A percentile compares a stretch with the other conserved stretches of the same genome.
These are phyloP conservation scores for Struthio camelus DNA, from an alignment of 2,113 vertebrate genomes.

Conservation along the genomic window DNA sequence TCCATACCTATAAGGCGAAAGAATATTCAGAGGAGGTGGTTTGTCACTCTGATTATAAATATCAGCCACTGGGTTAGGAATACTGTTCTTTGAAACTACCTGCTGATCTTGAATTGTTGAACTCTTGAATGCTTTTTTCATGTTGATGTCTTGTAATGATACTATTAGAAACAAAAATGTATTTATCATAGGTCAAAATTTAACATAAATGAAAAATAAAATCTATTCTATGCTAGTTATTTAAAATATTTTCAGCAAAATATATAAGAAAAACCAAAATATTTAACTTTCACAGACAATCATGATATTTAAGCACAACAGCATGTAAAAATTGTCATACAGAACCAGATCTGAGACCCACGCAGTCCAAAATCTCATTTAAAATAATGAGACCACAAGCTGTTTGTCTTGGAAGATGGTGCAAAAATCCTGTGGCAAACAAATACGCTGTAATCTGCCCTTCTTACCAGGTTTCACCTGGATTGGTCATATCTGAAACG, in stretches of 20 bases:
- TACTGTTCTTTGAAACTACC: conserved; percentile 95
- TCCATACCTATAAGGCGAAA: conserved; percentile 88
- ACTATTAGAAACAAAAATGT: conserved; percentile 75
- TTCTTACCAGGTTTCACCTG: not conserved
- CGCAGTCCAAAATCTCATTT: not conserved
- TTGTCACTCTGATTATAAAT: conserved; percentile 95
- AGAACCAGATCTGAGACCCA: not conserved
- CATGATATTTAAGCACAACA: not conserved
- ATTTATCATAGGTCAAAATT: not conserved
- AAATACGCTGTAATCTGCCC: not conserved
- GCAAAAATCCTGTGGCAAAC: not conserved
- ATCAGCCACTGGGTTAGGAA: conserved; percentile 90
- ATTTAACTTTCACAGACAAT: not conserved
- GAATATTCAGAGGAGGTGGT: conserved; percentile 93
- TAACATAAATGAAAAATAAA: not conserved
- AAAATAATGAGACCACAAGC: not conserved
- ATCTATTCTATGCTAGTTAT: not conserved
- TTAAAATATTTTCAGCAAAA: not conserved
- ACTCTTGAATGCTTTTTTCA: conserved; percentile 98
- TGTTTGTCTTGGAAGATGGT: not conserved
- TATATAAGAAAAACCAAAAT: not conserved
- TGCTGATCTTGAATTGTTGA: conserved; percentile 96
- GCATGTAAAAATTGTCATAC: not conserved
- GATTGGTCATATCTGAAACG: not conserved
- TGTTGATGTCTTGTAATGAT: conserved; percentile 98